Evolutionary conservation across 2,113 vertebrate genomes (phyloP).

Genomic region (Anthoscopus minutus): DNA sequence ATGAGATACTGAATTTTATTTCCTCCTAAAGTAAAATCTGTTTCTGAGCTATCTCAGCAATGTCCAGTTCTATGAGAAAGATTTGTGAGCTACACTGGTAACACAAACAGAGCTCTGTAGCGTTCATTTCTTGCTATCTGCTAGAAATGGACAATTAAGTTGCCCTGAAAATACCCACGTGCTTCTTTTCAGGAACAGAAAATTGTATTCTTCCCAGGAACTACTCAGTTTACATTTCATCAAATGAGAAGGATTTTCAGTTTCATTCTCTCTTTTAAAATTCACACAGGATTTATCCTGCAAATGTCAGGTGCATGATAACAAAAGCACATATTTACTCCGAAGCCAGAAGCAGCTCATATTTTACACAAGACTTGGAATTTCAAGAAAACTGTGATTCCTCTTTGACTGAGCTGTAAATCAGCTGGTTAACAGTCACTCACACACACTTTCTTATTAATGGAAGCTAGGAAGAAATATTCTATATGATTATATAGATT

Average conservation of each 20-base stretch:
- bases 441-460: not conserved
- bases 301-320: constrained; percentile 33
- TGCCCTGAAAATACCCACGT: not conserved
- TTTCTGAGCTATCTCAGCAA: not conserved
- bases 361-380: not conserved
- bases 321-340: constrained; percentile 19
- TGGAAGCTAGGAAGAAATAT: not conserved
- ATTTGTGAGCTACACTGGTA: not conserved
- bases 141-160: not conserved
- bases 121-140: not conserved
- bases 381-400: not conserved
- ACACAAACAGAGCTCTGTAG: not conserved
- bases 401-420: not conserved
- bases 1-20: not conserved
- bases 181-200: not conserved
- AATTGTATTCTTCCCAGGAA: constrained; percentile 14
- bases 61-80: not conserved
- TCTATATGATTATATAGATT: not conserved
- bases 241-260: constrained; percentile 12
- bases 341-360: not conserved
- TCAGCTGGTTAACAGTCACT: not conserved
- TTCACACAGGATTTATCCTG: constrained; percentile 21
- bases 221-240: constrained; percentile 21
- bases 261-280: constrained; percentile 42
- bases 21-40: not conserved